phyloP scores from a whole-genome alignment of 2,113 vertebrate species.

The Corythornis cristatus region DNA sequence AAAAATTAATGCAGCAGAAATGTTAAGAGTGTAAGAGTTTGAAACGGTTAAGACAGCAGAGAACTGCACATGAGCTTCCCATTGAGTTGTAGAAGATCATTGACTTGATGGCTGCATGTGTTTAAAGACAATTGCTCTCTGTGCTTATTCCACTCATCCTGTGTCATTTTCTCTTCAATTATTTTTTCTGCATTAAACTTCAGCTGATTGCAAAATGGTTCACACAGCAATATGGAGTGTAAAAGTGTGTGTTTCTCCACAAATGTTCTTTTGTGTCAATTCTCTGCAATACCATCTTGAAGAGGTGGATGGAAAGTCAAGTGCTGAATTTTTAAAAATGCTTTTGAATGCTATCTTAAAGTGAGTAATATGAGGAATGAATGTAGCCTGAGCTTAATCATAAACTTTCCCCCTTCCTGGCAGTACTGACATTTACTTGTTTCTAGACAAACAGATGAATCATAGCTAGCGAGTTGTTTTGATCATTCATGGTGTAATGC shows the following conservation, averaged over 20 bases:
- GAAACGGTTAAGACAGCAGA: not conserved
- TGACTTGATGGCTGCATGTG: not conserved
- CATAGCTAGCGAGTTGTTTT: not conserved
- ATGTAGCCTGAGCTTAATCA: not conserved
- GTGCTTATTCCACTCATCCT: not conserved
- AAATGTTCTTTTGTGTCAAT: not conserved
- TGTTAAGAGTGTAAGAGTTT: not conserved
- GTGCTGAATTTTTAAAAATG: not conserved
- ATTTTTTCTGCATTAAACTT: not conserved
- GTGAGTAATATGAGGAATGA: not conserved
- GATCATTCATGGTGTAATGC: not conserved
- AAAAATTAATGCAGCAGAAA: not conserved
- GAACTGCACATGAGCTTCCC: not conserved
- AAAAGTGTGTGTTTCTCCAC: not conserved
- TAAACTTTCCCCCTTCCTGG: not conserved
- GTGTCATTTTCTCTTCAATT: not conserved
- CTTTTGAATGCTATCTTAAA: not conserved
- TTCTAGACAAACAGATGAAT: slow-evolving; percentile 29
- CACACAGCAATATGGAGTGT: not conserved
- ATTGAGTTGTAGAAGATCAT: not conserved
- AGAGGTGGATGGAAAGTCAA: not conserved
- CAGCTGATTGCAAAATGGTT: not conserved
- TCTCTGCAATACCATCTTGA: not conserved
- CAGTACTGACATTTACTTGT: slow-evolving; percentile 33
- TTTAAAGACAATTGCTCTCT: not conserved